Percentiles rank a stretch among this genome's conserved stretches.
Conservation (phyloP, 1,140 invertebrate species). For the Bombus confusus region DNA sequence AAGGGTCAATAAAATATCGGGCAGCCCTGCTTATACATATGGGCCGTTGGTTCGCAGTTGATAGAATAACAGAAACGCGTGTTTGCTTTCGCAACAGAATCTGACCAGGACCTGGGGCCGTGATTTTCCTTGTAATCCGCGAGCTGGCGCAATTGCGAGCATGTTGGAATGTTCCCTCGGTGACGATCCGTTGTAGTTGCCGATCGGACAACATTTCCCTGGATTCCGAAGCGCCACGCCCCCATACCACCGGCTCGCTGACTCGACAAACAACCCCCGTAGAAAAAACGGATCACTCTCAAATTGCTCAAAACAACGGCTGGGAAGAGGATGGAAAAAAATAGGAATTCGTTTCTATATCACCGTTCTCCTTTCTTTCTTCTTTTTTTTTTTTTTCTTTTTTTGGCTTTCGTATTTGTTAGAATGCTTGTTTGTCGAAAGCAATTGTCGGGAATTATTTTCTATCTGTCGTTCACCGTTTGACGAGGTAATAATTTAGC, state of each 20-base stretch:
- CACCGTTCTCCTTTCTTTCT: background rate
- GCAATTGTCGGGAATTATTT: background rate
- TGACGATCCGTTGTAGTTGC: conserved; percentile 45
- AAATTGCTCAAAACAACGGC: conserved; percentile 12
- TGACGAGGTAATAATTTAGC: background rate
- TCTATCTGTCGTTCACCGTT: background rate
- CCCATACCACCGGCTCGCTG: background rate
- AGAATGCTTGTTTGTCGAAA: background rate
- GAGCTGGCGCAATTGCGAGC: conserved; percentile 52
- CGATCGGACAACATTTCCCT: conserved; percentile 49
- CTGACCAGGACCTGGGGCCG: conserved; percentile 41
- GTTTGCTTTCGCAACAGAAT: conserved; percentile 67
- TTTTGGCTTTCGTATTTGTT: background rate
- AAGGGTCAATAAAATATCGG: conserved; percentile 65
- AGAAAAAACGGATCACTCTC: conserved; percentile 8
- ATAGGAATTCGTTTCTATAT: background rate
- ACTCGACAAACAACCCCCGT: conserved; percentile 10
- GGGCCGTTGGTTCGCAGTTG: conserved; percentile 58
- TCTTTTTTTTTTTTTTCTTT: no score
- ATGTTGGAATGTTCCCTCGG: conserved; percentile 53
- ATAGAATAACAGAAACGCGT: conserved; percentile 69
- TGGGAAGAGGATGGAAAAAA: background rate
- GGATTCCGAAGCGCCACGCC: background rate
- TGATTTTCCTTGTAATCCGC: conserved; percentile 67
- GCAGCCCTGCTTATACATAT: conserved; percentile 55